Evolutionary conservation across 2,888 invertebrate species (phyloP), one percentile per base, ranked within the genome.

Genomic region (Agrochola lychnidis): DNA sequence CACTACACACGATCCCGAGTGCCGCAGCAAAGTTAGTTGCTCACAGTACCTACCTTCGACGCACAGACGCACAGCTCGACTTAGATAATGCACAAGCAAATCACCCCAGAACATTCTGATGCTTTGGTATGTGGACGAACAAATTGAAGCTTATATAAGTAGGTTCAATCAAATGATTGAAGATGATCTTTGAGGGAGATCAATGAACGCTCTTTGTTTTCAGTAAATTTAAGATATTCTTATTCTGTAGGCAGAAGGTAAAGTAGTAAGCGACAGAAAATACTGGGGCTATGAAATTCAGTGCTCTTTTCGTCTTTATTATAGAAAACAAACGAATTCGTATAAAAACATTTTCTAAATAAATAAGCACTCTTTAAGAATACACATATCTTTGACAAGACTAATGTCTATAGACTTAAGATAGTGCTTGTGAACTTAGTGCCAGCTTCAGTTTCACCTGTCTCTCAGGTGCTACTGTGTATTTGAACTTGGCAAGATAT

Each of bases 1-100:
- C n/a, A n/a, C n/a, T n/a, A n/a, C n/a, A n/a, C n/a, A n/a, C n/a
- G n/a, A n/a, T n/a, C n/a, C n/a, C n/a, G n/a, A n/a, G n/a, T n/a
- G n/a, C n/a, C n/a, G n/a, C n/a, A n/a, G n/a, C n/a, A n/a, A n/a
- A n/a, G n/a, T n/a, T n/a, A n/a, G n/a, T n/a, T n/a, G n/a, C n/a
- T n/a, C n/a, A n/a, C n/a, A n/a, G n/a, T n/a, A 53, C 36, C 40
- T 68, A 53, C 42, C 45, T 68, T 9, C 16, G 5, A 36, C 62
- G 59, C 30, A 36, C 62, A 25, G 45, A 19, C 57, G 36, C 51
- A 57, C 30, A 22, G 22, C 25, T 25, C 19, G 14, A 10, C 40
- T 48, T 45, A 80, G 59, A 73, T 66, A 66, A 61, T 42, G 40
- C 74, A 56, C 30, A 42, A 81, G 42, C 51, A 61, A 61, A 70